A percentile compares a stretch with the other conserved stretches of the same genome.
phyloP scores from a whole-genome alignment of 2,113 vertebrate genomes.

The Casuarius casuarius region DNA sequence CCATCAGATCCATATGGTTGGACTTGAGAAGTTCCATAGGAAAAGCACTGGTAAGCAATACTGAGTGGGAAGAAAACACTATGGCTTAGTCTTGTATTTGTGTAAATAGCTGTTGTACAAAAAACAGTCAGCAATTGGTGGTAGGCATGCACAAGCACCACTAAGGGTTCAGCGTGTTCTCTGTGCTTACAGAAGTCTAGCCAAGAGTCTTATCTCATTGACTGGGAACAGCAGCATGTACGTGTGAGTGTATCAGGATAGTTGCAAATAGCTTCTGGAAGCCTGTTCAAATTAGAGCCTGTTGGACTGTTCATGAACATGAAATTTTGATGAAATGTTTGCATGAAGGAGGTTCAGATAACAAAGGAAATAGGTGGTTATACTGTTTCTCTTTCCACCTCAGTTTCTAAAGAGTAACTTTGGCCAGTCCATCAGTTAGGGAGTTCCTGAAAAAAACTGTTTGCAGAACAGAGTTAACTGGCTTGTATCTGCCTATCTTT shows the following conservation, averaged over 20 bases:
- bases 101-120: neutral
- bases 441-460: neutral
- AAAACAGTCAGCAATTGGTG: neutral
- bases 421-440: neutral
- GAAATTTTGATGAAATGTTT: neutral
- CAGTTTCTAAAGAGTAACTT: neutral
- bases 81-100: neutral
- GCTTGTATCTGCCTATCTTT: neutral
- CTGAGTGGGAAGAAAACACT: neutral
- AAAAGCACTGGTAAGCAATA: neutral
- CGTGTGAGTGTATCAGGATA: neutral
- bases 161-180: neutral
- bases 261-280: neutral
- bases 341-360: neutral
- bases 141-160: neutral
- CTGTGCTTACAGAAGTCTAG: neutral
- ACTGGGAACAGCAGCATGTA: neutral
- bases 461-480: neutral
- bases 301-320: neutral
- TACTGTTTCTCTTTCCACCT: neutral
- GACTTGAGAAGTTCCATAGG: neutral
- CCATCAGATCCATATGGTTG: neutral
- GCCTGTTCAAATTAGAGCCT: neutral
- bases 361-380: neutral
- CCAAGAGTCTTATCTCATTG: neutral